Evolutionary conservation across 1,140 invertebrate species (phyloP).

Genomic region (Acromyrmex heyeri): DNA sequence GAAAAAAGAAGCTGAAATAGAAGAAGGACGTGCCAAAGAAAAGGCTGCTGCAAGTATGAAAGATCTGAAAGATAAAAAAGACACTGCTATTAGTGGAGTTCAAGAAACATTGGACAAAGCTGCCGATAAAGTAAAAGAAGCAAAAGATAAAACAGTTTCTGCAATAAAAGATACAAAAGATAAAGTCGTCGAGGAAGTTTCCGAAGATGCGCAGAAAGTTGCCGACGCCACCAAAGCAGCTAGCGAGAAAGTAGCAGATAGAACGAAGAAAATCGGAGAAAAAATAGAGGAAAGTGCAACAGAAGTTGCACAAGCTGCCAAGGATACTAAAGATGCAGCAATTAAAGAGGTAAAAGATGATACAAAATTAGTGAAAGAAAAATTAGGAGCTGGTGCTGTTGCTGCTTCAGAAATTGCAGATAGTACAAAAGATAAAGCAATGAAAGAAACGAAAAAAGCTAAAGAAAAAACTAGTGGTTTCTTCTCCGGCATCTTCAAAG

Average conservation of each 20-base stretch:
- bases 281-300: neutral
- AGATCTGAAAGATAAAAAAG: conserved; percentile 41
- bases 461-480: conserved; percentile 68
- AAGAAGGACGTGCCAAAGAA: conserved; percentile 43
- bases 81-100: neutral
- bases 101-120: neutral
- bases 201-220: neutral
- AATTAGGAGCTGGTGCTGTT: neutral
- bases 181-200: conserved; percentile 16
- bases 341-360: conserved; percentile 37
- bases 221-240: conserved; percentile 17
- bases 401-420: neutral
- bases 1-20: conserved; percentile 61
- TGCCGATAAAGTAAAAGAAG: conserved; percentile 7
- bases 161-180: conserved; percentile 25
- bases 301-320: neutral
- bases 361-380: conserved; percentile 5
- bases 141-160: conserved; percentile 59
- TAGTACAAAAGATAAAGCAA: neutral
- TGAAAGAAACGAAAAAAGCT: conserved; percentile 58
- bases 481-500: conserved; percentile 73
- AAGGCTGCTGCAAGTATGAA: neutral
- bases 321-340: conserved; percentile 43
- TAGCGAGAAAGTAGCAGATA: conserved; percentile 31
- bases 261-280: neutral